Evolutionary conservation across 1,140 invertebrate genomes (phyloP).

Genomic region (Tetramorium parvispinum): DNA sequence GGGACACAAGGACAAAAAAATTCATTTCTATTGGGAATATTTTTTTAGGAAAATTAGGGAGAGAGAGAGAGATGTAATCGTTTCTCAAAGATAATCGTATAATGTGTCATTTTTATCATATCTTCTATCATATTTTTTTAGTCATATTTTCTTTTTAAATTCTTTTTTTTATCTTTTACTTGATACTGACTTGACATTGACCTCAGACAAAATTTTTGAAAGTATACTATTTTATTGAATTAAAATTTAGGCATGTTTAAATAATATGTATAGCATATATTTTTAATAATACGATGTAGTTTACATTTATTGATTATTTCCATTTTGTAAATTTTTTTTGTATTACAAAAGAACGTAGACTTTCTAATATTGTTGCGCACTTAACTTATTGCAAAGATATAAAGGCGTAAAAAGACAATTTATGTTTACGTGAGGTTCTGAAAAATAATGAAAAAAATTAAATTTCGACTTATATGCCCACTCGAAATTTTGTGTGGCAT

Average conservation of each 20-base stretch:
- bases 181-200: not conserved
- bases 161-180: not conserved
- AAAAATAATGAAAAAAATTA: not conserved
- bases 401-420: not conserved
- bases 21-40: not conserved
- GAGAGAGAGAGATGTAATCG: not conserved
- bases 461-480: not conserved
- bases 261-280: not conserved
- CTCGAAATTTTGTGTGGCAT: not conserved
- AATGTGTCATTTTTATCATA: not conserved
- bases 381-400: not conserved
- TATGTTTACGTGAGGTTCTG: too few species aligned
- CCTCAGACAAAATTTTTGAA: not conserved
- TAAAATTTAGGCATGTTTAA: not conserved
- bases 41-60: not conserved
- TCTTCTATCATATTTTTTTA: not conserved
- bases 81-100: not conserved
- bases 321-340: not conserved
- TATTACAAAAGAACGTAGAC: not conserved
- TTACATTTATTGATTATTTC: not conserved
- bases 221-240: not conserved
- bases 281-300: not conserved
- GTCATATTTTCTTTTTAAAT: not conserved
- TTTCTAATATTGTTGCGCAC: not conserved
- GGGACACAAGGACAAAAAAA: not conserved